Evolutionary conservation across 2,113 vertebrate genomes (phyloP).

Genomic region (Oxyura jamaicensis): DNA sequence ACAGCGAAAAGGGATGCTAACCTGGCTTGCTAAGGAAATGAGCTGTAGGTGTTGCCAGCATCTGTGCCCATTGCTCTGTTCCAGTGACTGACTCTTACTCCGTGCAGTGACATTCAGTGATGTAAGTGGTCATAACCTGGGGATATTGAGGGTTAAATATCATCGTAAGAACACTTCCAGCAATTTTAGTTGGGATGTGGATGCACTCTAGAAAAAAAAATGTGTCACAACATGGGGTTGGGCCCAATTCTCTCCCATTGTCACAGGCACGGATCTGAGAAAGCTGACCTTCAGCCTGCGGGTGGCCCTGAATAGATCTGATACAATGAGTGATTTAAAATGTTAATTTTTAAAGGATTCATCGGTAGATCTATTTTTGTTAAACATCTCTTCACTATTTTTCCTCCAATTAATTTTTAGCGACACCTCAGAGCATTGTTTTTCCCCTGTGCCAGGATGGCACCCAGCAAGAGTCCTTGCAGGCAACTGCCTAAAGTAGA

Average conservation of each 20-base stretch:
- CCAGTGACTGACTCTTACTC: neutral
- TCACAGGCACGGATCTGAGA: neutral
- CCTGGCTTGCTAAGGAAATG: neutral
- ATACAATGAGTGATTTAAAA: neutral
- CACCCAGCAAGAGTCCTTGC: neutral
- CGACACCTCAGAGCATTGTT: neutral
- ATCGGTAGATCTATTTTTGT: neutral
- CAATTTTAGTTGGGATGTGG: neutral
- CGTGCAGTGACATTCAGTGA: rapidly evolving
- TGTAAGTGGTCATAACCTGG: neutral
- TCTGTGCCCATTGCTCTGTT: neutral
- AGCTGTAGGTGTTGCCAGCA: neutral
- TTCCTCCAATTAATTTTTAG: neutral
- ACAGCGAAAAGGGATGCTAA: neutral
- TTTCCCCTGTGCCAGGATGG: neutral
- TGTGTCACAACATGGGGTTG: neutral
- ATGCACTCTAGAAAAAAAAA: neutral
- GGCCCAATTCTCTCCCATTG: neutral
- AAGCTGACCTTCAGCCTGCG: neutral
- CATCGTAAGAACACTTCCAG: neutral
- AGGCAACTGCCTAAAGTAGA: neutral
- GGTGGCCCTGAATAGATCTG: neutral
- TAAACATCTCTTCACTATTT: neutral
- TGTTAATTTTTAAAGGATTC: neutral
- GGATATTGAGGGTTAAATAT: neutral